Conservation (phyloP, 2,113 vertebrate species). For the Elaphurus davidianus region DNA sequence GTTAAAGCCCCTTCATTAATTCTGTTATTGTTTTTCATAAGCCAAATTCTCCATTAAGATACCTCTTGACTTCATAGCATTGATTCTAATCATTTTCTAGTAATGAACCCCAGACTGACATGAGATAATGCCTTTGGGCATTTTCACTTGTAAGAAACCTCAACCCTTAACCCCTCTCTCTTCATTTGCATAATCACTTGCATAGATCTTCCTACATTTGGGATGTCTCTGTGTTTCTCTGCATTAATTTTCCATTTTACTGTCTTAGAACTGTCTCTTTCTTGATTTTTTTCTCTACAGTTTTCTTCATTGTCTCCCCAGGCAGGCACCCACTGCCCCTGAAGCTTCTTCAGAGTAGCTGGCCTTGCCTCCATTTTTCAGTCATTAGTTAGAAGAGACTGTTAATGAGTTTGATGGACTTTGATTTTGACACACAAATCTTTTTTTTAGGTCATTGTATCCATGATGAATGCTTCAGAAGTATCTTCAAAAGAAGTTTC, state of each 20-base stretch:
- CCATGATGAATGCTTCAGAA: neutral
- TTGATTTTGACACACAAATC: neutral
- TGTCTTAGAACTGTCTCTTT: neutral
- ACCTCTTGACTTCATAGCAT: conserved; percentile 46
- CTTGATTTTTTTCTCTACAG: neutral
- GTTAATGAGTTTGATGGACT: neutral
- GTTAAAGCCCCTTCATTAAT: conserved; percentile 71
- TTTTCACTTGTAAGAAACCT: conserved; percentile 58
- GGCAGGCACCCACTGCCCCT: neutral
- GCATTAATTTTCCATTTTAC: neutral
- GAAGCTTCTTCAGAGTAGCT: neutral
- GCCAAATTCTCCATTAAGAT: conserved; percentile 38
- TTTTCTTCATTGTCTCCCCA: neutral
- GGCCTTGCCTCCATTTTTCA: neutral
- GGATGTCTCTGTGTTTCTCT: neutral
- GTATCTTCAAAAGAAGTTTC: neutral
- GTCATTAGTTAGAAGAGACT: neutral
- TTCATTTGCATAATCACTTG: conserved; percentile 64
- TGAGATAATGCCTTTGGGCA: neutral
- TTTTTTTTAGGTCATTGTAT: neutral
- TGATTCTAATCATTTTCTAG: conserved; percentile 61
- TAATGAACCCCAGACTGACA: conserved; percentile 26
- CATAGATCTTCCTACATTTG: conserved; percentile 5
- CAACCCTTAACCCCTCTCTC: conserved; percentile 20
- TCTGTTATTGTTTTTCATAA: conserved; percentile 70